These are phyloP conservation scores for Megathymus violae DNA, from an alignment of 1,140 invertebrate genomes.

Conservation along the genomic window DNA sequence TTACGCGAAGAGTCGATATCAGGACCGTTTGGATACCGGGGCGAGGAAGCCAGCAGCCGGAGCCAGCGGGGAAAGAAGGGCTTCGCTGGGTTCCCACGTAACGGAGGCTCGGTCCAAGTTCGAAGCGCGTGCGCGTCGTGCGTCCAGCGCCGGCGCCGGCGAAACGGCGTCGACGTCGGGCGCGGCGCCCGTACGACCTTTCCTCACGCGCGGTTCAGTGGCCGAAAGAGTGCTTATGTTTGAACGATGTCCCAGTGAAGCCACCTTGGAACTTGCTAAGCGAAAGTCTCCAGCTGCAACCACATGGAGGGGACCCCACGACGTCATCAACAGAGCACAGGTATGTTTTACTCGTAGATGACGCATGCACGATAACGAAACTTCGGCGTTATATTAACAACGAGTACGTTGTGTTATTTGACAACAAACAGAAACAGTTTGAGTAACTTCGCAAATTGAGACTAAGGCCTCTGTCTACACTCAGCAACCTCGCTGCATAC, in stretches of 20 bases:
- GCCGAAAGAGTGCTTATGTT: conserved; percentile 96
- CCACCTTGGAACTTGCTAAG: conserved; percentile 87
- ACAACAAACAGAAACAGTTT: not conserved
- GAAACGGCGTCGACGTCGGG: conserved; percentile 69
- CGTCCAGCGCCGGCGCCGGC: conserved; percentile 76
- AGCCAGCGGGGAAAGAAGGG: conserved; percentile 65
- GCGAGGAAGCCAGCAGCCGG: conserved; percentile 77
- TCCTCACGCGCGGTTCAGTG: conserved; percentile 94
- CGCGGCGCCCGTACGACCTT: conserved; percentile 88
- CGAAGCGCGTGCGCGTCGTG: no score
- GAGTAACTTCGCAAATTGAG: not conserved
- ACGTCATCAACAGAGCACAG: conserved; percentile 89
- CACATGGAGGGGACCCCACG: conserved; percentile 86
- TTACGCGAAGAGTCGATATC: conserved; percentile 87
- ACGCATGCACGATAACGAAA: not conserved
- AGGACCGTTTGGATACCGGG: conserved; percentile 85
- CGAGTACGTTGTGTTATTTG: not conserved
- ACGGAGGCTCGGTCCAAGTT: conserved; percentile 78
- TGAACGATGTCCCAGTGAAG: conserved; percentile 94
- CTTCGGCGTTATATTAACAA: not conserved
- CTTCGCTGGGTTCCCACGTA: conserved; percentile 75
- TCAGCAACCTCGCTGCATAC: not conserved
- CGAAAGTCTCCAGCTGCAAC: conserved; percentile 85
- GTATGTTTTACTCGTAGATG: conserved; percentile 81
- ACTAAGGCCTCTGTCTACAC: not conserved